These are phyloP conservation scores for Rhabdornis inornatus DNA, from an alignment of 2,113 vertebrate species.

Conservation along the genomic window DNA sequence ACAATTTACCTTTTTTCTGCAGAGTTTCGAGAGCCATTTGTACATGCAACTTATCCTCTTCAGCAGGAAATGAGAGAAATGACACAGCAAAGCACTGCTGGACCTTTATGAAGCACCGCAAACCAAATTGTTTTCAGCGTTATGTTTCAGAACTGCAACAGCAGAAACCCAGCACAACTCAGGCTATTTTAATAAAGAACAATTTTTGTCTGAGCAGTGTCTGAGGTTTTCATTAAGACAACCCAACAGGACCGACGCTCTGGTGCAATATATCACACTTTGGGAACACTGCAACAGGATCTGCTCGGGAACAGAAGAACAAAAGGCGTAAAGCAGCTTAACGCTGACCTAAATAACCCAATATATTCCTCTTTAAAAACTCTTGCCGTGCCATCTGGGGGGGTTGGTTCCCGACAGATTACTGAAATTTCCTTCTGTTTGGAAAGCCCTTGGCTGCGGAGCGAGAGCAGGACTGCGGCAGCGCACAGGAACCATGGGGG, in stretches of 20 bases:
- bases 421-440: background rate
- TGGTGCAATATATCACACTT: background rate
- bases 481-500: background rate
- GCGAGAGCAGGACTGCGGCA: background rate
- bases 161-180: background rate
- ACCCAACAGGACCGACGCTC: background rate
- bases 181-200: background rate
- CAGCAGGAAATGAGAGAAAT: background rate
- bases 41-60: background rate
- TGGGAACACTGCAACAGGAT: background rate
- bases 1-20: background rate
- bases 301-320: background rate
- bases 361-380: background rate
- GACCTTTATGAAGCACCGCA: background rate
- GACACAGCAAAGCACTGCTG: background rate
- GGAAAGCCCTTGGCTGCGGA: accelerated
- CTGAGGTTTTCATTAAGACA: background rate
- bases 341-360: background rate
- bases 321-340: background rate
- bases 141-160: background rate
- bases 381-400: background rate
- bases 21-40: background rate
- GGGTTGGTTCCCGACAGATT: background rate
- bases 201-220: background rate
- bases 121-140: background rate